Evolutionary conservation across 2,797 vertebrate genomes (phyloP).

Genomic region (Gymnocypris eckloni): DNA sequence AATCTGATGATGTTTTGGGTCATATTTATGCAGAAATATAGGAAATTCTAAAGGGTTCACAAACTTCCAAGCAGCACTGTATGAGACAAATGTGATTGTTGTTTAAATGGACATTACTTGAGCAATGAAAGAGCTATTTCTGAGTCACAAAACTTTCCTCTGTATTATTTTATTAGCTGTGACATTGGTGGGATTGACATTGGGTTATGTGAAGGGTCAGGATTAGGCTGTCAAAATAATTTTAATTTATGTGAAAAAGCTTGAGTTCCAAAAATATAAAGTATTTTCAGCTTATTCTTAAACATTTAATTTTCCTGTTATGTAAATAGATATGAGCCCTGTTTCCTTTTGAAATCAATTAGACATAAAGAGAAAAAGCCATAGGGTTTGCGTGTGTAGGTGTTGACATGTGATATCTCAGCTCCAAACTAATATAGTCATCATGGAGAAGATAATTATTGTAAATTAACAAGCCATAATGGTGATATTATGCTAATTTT

Average conservation of each 20-base stretch:
- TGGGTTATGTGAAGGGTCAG: neutral
- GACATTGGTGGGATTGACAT: neutral
- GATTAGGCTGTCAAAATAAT: neutral
- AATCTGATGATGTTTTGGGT: too few species aligned
- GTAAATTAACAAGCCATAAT: conserved; percentile 44
- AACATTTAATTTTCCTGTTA: neutral
- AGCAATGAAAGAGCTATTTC: neutral
- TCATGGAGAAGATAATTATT: conserved; percentile 47
- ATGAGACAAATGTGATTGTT: neutral
- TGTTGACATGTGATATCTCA: conserved; percentile 18
- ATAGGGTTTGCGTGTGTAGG: conserved; percentile 29
- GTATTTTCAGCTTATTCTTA: neutral
- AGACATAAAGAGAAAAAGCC: neutral
- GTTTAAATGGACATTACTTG: neutral
- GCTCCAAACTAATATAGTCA: conserved; percentile 37
- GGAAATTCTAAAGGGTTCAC: too few species aligned
- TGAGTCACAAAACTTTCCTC: neutral
- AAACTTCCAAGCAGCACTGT: too few species aligned
- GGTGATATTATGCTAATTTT: conserved; percentile 51
- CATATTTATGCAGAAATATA: too few species aligned
- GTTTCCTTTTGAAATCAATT: conserved; percentile 20
- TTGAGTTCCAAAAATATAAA: neutral
- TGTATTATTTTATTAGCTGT: neutral
- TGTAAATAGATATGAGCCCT: neutral
- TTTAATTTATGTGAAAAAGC: neutral